Conservation (phyloP, 2,797 vertebrate species). For the Anabacerthia variegaticeps region DNA sequence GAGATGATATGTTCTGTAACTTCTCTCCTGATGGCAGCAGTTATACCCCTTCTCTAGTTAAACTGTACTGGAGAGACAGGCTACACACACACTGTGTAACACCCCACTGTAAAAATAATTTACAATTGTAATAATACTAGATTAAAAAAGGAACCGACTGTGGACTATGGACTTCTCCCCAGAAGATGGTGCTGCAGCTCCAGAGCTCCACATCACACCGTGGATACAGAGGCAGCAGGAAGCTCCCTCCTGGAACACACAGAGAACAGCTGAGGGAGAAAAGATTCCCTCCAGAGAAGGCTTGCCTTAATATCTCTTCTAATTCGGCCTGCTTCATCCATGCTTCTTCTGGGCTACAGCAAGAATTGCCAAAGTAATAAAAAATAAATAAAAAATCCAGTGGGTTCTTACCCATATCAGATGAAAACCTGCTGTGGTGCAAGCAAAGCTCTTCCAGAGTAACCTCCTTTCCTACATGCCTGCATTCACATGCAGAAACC, state of each 20-base stretch:
- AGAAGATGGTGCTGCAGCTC: constrained; percentile 69
- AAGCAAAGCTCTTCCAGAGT: background rate
- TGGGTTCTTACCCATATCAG: background rate
- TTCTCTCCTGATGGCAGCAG: background rate
- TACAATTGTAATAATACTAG: rapidly evolving
- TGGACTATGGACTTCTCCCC: background rate
- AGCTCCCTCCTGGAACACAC: background rate
- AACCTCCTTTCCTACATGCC: background rate
- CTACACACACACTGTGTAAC: background rate
- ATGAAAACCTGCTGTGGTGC: background rate
- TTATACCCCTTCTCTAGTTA: background rate
- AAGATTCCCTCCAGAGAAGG: background rate
- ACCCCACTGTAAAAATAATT: rapidly evolving
- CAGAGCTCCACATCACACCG: background rate
- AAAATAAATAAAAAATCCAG: background rate
- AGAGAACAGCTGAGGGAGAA: background rate
- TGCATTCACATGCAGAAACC: background rate
- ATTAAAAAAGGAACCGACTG: rapidly evolving
- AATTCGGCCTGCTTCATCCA: constrained; percentile 34
- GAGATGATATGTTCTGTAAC: too few relatives aligned
- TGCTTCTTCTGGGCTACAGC: background rate
- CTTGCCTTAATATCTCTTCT: constrained; percentile 26
- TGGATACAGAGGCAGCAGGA: background rate
- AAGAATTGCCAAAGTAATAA: constrained; percentile 24
- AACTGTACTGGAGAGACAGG: background rate